Base-by-base conservation (phyloP, 2,797 vertebrate species). In the Danio albolineatus region DNA sequence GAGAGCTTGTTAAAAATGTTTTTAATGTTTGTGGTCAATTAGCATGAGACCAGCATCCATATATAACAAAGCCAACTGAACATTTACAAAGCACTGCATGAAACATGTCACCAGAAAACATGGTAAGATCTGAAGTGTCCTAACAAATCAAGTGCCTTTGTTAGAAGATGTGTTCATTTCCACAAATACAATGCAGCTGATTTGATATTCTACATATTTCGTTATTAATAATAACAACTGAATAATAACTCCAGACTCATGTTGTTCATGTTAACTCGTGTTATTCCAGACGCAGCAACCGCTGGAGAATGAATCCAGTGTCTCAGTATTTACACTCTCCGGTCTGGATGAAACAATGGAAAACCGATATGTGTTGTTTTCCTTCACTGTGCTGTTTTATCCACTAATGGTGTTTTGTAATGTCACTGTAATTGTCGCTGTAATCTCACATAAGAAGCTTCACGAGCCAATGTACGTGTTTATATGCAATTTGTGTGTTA, bases 391-490 rank as follows among this genome's bases (percentile, higher is more conserved):
- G 36, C 6, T 85, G 69, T 6, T 53, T 73, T 85, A 82, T 78
- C 51, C 82, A 2, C 12, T 82, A 21, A 78, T 82, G 19, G 61
- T 85, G 16, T 53, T 85, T 9, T 85, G 73, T 74, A 82, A 85
- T 54, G 13, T 74, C 16, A 64, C 51, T 13, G 41, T 85, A 1
- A 80, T 85, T 59, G 53, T 53, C 38, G 59, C 69, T 10, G 57
- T 83, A 16, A 57, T 53, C 7, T 79, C 41, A 36, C 70, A 71
- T 61, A 78, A 73, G 78, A 73, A 44, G 2, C 71, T 87, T 66
- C 85, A 87, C 36, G 82, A 87, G n/a, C 85, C 85, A 2, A 85
- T 87, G 85, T 85, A 84, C 53, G 76, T 87, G 44, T 85, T 84
- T 67, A n/a, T 87, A 7, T 85, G 79, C 46, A 85, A 84, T 73